Conservation (phyloP, 1,140 invertebrate species). For the Venturia canescens region DNA sequence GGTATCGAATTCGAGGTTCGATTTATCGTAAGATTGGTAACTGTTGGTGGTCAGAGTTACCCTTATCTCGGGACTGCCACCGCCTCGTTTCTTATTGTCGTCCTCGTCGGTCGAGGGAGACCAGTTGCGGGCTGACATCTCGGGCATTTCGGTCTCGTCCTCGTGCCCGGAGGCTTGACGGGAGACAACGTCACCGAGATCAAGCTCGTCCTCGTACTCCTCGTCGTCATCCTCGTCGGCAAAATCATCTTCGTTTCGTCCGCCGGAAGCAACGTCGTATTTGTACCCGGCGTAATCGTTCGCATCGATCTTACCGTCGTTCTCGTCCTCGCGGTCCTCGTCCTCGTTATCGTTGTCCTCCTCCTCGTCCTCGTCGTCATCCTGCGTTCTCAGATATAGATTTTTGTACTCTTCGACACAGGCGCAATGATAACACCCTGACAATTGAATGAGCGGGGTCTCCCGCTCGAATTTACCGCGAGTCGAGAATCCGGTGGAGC, state of each 20-base stretch:
- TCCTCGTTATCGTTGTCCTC: constrained; percentile 38
- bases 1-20: constrained; percentile 61
- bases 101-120: constrained; percentile 48
- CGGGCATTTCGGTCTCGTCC: constrained; percentile 70
- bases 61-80: constrained; percentile 78
- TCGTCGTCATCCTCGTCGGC: constrained; percentile 76
- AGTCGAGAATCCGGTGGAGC: not conserved
- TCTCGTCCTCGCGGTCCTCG: constrained; percentile 59
- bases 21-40: constrained; percentile 64
- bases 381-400: constrained; percentile 53
- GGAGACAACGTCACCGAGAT: constrained; percentile 58
- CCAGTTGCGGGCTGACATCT: not conserved
- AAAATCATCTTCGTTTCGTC: constrained; percentile 29
- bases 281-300: not conserved
- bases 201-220: constrained; percentile 73
- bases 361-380: constrained; percentile 57
- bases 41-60: constrained; percentile 82
- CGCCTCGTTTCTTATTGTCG: constrained; percentile 47
- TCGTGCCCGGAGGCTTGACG: constrained; percentile 76
- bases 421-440: constrained; percentile 72
- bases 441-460: constrained; percentile 60
- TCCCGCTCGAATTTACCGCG: constrained; percentile 55
- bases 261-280: not conserved
- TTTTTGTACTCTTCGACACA: constrained; percentile 74
- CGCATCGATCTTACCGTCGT: constrained; percentile 42